Evolutionary conservation across 2,113 vertebrate species (phyloP).

Genomic region (Anoplopoma fimbria): DNA sequence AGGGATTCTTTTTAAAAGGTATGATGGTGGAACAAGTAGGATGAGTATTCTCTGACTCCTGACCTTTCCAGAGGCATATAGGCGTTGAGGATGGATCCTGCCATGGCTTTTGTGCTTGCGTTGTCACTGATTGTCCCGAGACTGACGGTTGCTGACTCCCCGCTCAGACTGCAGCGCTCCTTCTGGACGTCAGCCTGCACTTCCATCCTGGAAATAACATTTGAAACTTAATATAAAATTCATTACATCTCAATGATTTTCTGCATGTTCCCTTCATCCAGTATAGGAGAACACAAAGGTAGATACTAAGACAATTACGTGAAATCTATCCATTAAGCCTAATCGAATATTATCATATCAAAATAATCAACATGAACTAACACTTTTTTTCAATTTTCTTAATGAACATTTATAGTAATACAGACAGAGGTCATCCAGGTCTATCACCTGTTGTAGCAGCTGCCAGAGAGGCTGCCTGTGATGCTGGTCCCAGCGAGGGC

Average conservation of each 20-base stretch:
- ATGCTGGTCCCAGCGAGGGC: slow-evolving; percentile 96
- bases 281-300: neutral
- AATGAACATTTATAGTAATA: neutral
- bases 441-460: slow-evolving; percentile 94
- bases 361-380: neutral
- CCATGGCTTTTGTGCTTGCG: slow-evolving; percentile 98
- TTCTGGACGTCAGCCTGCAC: slow-evolving; percentile 98
- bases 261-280: neutral
- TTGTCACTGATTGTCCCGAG: slow-evolving; percentile 96
- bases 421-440: neutral
- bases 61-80: slow-evolving; percentile 96
- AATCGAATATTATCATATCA: neutral
- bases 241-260: neutral
- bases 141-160: slow-evolving; percentile 96
- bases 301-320: neutral
- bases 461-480: slow-evolving; percentile 94
- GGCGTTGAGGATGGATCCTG: slow-evolving; percentile 96
- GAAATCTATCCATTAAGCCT: neutral
- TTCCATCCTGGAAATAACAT: slow-evolving; percentile 87
- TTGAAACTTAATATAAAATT: neutral
- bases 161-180: slow-evolving; percentile 95
- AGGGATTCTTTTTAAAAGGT: neutral
- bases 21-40: neutral
- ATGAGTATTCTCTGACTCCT: slow-evolving; percentile 47
- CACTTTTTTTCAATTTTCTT: neutral